Conservation (phyloP, 2,797 vertebrate species). For the Eulemur rubriventer region DNA sequence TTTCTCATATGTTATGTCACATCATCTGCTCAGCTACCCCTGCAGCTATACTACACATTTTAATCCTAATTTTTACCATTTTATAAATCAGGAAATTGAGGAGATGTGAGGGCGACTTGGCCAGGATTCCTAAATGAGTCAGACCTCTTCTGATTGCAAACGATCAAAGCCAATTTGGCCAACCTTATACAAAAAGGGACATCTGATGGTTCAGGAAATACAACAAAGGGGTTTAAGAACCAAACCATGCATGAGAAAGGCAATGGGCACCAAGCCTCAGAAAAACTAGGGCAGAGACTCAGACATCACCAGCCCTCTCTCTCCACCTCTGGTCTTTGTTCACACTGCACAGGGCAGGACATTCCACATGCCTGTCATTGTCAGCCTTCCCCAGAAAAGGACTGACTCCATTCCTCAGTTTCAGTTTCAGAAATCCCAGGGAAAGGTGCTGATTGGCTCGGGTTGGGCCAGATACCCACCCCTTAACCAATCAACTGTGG, state of each 20-base stretch:
- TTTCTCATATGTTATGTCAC: not conserved
- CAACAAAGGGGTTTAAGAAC: not conserved
- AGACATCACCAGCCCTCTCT: not conserved
- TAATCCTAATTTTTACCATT: not conserved
- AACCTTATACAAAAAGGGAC: not conserved
- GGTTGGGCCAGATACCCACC: not conserved
- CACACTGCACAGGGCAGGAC: not conserved
- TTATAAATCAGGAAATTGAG: slow-evolving; percentile 42
- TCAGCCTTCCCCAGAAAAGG: not conserved
- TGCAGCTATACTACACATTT: not conserved
- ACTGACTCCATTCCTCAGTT: not conserved
- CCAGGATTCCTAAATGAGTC: not conserved
- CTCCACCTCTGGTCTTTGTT: not conserved
- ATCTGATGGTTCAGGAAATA: not conserved
- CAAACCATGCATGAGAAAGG: not conserved
- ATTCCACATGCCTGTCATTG: not conserved
- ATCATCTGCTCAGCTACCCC: not conserved
- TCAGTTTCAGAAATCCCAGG: slow-evolving; percentile 43
- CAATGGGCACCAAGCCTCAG: not conserved
- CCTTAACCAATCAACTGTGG: not conserved
- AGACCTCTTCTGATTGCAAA: not conserved
- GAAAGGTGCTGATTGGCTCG: slow-evolving; percentile 48
- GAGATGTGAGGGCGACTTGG: not conserved
- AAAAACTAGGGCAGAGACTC: not conserved
- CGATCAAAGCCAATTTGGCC: not conserved